Evolutionary conservation across 2,113 vertebrate species (phyloP).

Genomic region (Uria lomvia): DNA sequence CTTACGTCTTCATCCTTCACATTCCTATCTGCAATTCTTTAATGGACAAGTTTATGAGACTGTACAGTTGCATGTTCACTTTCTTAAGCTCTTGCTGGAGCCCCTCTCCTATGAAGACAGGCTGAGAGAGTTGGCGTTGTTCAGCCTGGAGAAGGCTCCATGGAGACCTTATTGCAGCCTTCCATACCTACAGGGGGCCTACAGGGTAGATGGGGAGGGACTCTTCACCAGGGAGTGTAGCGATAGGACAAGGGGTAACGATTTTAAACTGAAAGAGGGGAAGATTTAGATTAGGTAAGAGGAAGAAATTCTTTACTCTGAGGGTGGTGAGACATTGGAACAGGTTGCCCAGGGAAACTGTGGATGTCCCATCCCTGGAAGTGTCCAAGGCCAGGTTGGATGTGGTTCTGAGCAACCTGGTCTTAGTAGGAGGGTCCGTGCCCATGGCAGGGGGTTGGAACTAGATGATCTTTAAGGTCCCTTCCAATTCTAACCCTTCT

Average conservation of each 20-base stretch:
- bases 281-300: neutral
- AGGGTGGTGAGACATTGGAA: neutral
- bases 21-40: neutral
- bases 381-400: neutral
- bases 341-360: neutral
- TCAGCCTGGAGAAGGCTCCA: neutral
- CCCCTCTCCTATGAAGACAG: neutral
- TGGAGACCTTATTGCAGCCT: neutral
- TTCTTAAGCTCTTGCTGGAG: neutral
- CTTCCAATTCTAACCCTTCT: too few species aligned
- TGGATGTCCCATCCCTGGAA: neutral
- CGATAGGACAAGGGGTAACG: neutral
- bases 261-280: neutral
- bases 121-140: neutral
- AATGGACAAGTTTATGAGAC: neutral
- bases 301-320: neutral
- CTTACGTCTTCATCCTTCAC: neutral
- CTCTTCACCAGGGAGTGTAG: neutral
- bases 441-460: accelerated
- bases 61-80: neutral
- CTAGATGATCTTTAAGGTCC: too few species aligned
- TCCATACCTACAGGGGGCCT: neutral
- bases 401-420: neutral
- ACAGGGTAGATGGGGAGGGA: neutral
- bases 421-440: neutral